Percentiles rank a stretch among this genome's conserved stretches.
Evolutionary conservation across 2,113 vertebrate genomes (phyloP).

Genomic region (Amblyopsis rosae): DNA sequence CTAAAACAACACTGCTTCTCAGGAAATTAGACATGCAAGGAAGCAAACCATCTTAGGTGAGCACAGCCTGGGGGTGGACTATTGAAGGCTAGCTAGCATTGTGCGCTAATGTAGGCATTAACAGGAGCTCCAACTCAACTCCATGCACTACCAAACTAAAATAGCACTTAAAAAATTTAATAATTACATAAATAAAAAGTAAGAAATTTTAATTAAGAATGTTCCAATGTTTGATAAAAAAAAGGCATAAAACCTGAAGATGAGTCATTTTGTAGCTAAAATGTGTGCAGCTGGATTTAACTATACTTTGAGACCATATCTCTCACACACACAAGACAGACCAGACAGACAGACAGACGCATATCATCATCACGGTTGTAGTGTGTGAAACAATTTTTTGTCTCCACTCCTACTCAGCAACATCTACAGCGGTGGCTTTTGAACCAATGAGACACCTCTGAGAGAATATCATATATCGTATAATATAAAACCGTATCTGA

Average conservation of each 20-base stretch:
- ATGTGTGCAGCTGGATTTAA: conserved; percentile 26
- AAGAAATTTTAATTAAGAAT: conserved; percentile 22
- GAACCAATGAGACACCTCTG: conserved; percentile 28
- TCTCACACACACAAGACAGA: conserved; percentile 9
- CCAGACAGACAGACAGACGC: neutral
- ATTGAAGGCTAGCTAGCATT: conserved; percentile 49
- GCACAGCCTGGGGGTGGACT: conserved; percentile 35
- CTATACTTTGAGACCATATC: conserved; percentile 27
- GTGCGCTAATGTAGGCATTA: conserved; percentile 50
- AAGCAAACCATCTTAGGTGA: conserved; percentile 33
- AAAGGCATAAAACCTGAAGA: conserved; percentile 21
- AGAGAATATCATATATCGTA: conserved; percentile 16
- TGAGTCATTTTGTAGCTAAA: conserved; percentile 31
- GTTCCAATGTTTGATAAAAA: conserved; percentile 15
- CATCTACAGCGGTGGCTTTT: conserved; percentile 4
- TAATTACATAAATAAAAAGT: neutral
- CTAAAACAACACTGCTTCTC: conserved; percentile 47
- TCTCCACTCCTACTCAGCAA: conserved; percentile 8
- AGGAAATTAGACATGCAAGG: conserved; percentile 56
- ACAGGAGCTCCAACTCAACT: conserved; percentile 34
- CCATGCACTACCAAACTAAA: conserved; percentile 45
- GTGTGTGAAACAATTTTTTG: conserved; percentile 14
- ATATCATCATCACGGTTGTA: conserved; percentile 21
- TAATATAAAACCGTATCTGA: conserved; percentile 23
- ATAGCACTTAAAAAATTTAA: conserved; percentile 67